These are phyloP conservation scores for Phrynocephalus forsythii DNA, from an alignment of 2,797 vertebrate species.

Conservation along the genomic window DNA sequence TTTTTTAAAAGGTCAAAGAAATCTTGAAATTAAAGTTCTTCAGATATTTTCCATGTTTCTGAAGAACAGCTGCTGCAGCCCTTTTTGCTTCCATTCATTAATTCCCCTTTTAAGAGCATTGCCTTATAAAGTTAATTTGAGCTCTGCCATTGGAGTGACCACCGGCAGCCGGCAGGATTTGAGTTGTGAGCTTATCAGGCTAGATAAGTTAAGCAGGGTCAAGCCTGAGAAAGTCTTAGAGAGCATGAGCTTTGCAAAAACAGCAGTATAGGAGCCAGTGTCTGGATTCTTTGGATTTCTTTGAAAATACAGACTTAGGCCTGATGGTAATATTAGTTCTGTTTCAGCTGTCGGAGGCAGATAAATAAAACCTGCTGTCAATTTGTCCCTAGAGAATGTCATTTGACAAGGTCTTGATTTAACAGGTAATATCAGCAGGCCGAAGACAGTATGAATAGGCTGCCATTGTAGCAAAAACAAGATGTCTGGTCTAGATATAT, in stretches of 20 bases:
- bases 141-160: constrained; percentile 8
- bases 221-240: not conserved
- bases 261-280: not conserved
- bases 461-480: not conserved
- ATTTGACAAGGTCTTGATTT: not conserved
- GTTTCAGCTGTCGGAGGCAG: not conserved
- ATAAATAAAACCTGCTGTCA: not conserved
- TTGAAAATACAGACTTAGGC: not conserved
- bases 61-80: constrained; percentile 17
- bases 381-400: not conserved
- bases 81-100: not conserved
- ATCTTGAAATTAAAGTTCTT: not conserved
- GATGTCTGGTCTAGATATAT: not conserved
- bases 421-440: not conserved
- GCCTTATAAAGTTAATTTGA: constrained; percentile 10
- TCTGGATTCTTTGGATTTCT: not conserved
- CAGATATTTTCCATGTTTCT: constrained; percentile 14
- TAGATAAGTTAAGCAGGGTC: not conserved
- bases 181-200: constrained; percentile 12
- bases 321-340: not conserved
- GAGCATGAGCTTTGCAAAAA: not conserved
- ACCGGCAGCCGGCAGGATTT: constrained; percentile 9
- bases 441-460: not conserved
- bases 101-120: not conserved
- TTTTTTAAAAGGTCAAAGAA: not conserved